Evolutionary conservation across 2,888 invertebrate species (phyloP).

Genomic region (Corbicula japonica): DNA sequence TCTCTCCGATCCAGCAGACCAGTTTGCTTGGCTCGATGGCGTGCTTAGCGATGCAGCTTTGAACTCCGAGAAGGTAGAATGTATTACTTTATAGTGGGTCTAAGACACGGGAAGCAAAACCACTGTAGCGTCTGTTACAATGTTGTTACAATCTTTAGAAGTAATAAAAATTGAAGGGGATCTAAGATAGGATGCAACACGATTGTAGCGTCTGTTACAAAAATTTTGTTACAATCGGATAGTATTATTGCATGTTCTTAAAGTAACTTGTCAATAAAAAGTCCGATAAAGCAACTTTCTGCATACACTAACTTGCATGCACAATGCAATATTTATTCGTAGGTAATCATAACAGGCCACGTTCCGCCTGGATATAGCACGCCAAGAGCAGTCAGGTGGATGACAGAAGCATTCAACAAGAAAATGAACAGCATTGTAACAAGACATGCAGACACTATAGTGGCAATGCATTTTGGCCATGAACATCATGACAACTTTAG

Average conservation of each 20-base stretch:
- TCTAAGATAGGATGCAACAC: too few relatives aligned
- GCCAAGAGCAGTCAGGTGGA: conserved; percentile 79
- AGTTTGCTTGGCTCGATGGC: conserved; percentile 94
- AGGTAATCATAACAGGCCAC: conserved; percentile 72
- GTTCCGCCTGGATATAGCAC: conserved; percentile 68
- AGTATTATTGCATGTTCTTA: too few relatives aligned
- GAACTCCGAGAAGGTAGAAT: conserved; percentile 94
- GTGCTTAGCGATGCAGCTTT: conserved; percentile 91
- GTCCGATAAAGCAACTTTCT: too few relatives aligned
- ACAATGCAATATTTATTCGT: conserved; percentile 35
- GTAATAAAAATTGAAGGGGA: too few relatives aligned
- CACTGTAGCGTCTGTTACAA: too few relatives aligned
- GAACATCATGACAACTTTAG: conserved; percentile 83
- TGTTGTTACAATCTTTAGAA: too few relatives aligned
- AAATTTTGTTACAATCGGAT: too few relatives aligned
- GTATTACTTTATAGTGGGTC: too few relatives aligned
- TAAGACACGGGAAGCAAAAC: too few relatives aligned
- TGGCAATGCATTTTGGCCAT: conserved; percentile 82
- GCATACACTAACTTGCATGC: too few relatives aligned
- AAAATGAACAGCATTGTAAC: conserved; percentile 81
- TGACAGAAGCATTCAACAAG: conserved; percentile 84
- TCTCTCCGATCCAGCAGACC: conserved; percentile 90
- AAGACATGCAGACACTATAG: conserved; percentile 83
- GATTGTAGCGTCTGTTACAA: too few relatives aligned
- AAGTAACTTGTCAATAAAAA: too few relatives aligned